Base-by-base conservation (phyloP, 1,140 invertebrate genomes). In the Neodiprion virginianus region DNA sequence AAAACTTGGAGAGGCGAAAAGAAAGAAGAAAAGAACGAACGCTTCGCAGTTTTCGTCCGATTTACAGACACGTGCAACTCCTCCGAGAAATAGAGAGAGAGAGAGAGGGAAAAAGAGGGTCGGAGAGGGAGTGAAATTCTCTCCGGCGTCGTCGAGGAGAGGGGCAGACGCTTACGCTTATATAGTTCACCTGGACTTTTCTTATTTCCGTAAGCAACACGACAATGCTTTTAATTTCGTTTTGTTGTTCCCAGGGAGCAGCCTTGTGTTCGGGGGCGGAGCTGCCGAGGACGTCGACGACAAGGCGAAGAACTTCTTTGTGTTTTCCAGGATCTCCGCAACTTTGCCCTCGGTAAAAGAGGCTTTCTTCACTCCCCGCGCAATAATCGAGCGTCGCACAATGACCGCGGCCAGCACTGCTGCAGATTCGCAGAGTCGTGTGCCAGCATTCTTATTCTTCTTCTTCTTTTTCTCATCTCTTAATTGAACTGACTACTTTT, bases 141-240 rank as follows among this genome's bases (percentile, higher is more conserved):
- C 21, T 23, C 67, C 28, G 28, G 28, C 28, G 28, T 40, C 28
- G 28, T 40, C 7, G 12, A 65, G 40, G 23, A 69, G 21, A 23
- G 40, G 11, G 21, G 53, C 40, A 23, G 17, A 11, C 67, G 21
- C 11, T 21, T 11, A 4, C 17, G 17, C 40, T 47, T 65, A 14
- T 17, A 69, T 11, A 48, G 11, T 50, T 71, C 48, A 71, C 70
- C 70, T 71, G 28, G 21, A 50, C 70, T 85, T 17, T 85, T 85
- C 81, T 83, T 87, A 85, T 85, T 86, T 85, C 80, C 78, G 74
- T 75, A 75, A 50, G n/a, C 79, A 75, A 86, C 86, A 87, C 82
- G 84, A 87, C 84, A 86, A 86, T 87, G 86, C 86, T 86, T 84
- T 87, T 86, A 86, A 87, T 86, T 87, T 85, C 81, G 78, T 71